These are phyloP conservation scores for Umimayanthus chanpuru DNA, from an alignment of 92 coral and sea anemone species.

Conservation along the genomic window DNA sequence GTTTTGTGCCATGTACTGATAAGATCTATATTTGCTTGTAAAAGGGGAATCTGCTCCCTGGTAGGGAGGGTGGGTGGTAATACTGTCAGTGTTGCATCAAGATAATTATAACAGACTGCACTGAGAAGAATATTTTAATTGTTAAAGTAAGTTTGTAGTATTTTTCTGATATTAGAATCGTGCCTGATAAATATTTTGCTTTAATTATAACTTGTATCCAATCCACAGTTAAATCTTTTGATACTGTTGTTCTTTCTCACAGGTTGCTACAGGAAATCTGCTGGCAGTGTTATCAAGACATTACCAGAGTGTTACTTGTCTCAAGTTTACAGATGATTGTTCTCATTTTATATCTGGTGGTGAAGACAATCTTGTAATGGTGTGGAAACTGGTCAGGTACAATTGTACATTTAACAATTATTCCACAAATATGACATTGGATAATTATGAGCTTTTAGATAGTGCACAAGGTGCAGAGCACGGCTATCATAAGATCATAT, in stretches of 20 bases:
- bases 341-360: slow-evolving; percentile 88
- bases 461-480: no score
- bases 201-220: neutral
- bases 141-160: no score
- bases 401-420: no score
- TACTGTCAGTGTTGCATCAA: slow-evolving; percentile 54
- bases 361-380: slow-evolving; percentile 88
- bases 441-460: no score
- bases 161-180: neutral
- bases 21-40: no score
- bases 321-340: slow-evolving; percentile 89
- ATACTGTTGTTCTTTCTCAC: neutral
- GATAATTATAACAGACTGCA: no score
- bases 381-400: slow-evolving; percentile 90
- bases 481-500: no score
- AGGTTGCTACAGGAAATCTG: slow-evolving; percentile 94
- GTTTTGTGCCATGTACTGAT: no score
- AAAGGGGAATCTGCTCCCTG: no score
- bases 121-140: no score
- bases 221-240: no score
- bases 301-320: slow-evolving; percentile 81
- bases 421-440: no score
- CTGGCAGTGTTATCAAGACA: slow-evolving; percentile 77
- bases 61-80: slow-evolving; percentile 5
- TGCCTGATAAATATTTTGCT: neutral